Evolutionary conservation across 2,113 vertebrate genomes (phyloP), one percentile per base, ranked within the genome.

Genomic region (Albula glossodonta): DNA sequence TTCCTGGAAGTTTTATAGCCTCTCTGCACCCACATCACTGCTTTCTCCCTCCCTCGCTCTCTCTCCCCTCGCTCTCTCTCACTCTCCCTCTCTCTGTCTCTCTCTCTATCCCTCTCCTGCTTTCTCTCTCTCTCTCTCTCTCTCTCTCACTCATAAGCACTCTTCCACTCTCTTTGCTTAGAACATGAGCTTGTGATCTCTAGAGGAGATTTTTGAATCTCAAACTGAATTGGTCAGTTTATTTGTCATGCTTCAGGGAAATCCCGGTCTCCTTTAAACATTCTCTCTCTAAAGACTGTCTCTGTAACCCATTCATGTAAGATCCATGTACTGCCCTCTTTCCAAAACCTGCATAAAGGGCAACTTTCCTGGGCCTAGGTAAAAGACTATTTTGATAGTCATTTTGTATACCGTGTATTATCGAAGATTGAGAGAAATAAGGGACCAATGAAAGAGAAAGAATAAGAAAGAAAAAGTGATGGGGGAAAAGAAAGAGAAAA

Each of bases 1-100:
- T 83, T 90, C 81, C 88, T 84, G 78, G 82, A 86, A 87, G 81
- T 85, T 91, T 88, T 83, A 84, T 89, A 84, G 79, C 85, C 63
- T 25, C 87, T 51, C 63, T 51, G 57, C 22, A 84, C 83, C 41
- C 13, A 80, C 83, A 84, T 84, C 56, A 82, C 85, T 83, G 52
- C 13, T 56, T 78, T 57, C 25, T n/a, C 83, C 56, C 82, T 66
- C 78, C 77, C 77, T 77, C 50, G 51, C 81, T 49, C 83, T 83
- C 81, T 84, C 66, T 84, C 80, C 78, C 81, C 87, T 80, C 48
- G 82, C 22, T 66, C n/a, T 63, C 41, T 57, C 53, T 48, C 22
- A 12, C 50, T 85, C 74, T 78, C 48, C 60, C 48, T 57, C 52
- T 19, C 52, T 60, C 17, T 85, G 41, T 79, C 51, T 51, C 49